phyloP scores from a whole-genome alignment of 2,797 vertebrate genomes.

The Sebastes taczanowskii region DNA sequence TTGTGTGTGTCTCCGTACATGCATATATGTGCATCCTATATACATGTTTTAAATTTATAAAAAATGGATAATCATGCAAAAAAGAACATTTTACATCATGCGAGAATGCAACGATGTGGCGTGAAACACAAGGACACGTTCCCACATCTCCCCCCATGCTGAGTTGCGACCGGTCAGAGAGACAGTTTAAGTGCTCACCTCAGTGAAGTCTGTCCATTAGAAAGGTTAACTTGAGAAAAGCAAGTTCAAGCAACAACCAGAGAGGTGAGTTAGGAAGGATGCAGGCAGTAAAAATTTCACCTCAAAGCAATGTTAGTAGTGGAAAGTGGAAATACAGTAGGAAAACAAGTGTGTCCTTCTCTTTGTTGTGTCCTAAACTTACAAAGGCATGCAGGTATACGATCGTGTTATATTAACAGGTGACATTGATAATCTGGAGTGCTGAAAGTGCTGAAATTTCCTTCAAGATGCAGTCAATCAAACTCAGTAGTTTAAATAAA shows the following conservation, averaged over 20 bases:
- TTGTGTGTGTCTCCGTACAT: not conserved
- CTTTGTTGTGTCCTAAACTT: not conserved
- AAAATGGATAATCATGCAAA: constrained; percentile 35
- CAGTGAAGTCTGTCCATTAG: constrained; percentile 94
- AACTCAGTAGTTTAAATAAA: not conserved
- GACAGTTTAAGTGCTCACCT: constrained; percentile 87
- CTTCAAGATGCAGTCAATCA: not conserved
- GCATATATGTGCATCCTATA: not conserved
- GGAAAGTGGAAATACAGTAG: not conserved
- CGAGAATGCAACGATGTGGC: not conserved
- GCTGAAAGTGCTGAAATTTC: not conserved
- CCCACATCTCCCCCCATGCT: constrained; percentile 29
- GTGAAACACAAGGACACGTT: not conserved
- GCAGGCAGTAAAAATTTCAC: constrained; percentile 25
- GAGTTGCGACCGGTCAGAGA: constrained; percentile 9
- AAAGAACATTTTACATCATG: constrained; percentile 10
- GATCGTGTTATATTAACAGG: not conserved
- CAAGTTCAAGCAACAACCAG: constrained; percentile 77
- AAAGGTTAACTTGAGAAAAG: constrained; percentile 85
- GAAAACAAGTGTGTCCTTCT: not conserved
- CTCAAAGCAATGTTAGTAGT: constrained; percentile 53
- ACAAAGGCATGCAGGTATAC: not conserved
- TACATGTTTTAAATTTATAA: not conserved
- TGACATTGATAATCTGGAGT: not conserved
- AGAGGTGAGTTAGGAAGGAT: constrained; percentile 79